Percentiles rank a stretch among this genome's conserved stretches.
phyloP scores from a whole-genome alignment of 2,113 vertebrate species.

The Athene noctua region DNA sequence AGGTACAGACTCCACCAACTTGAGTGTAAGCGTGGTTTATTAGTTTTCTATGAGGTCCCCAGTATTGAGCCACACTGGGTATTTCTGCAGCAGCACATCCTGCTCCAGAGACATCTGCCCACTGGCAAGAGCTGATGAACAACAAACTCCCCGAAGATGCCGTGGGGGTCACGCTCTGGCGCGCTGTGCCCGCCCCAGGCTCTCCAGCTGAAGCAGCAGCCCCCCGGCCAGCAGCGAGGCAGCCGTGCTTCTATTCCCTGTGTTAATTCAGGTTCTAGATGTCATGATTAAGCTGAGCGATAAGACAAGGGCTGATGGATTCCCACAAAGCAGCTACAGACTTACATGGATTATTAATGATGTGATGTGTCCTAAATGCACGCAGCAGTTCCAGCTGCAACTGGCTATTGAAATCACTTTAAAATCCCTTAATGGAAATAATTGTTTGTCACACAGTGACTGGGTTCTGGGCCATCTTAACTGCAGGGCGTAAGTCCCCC shows the following conservation, averaged over 20 bases:
- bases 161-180: not conserved
- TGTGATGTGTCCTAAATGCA: not conserved
- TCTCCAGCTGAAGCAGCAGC: not conserved
- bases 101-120: not conserved
- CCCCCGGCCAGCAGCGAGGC: not conserved
- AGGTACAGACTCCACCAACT: not conserved
- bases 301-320: not conserved
- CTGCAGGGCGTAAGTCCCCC: not conserved
- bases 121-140: not conserved
- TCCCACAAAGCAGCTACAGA: not conserved
- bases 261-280: not conserved
- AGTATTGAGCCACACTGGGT: too few species aligned
- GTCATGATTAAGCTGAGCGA: not conserved
- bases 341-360: not conserved
- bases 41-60: not conserved
- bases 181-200: not conserved
- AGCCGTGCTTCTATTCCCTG: not conserved
- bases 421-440: slow-evolving; percentile 30
- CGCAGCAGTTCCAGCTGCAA: not conserved
- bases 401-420: not conserved
- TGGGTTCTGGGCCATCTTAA: accelerated
- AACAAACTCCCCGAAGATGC: not conserved
- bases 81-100: not conserved
- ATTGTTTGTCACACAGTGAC: not conserved
- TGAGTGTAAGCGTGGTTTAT: not conserved